phyloP scores from a whole-genome alignment of 2,797 vertebrate species.

The Onychomys torridus region DNA sequence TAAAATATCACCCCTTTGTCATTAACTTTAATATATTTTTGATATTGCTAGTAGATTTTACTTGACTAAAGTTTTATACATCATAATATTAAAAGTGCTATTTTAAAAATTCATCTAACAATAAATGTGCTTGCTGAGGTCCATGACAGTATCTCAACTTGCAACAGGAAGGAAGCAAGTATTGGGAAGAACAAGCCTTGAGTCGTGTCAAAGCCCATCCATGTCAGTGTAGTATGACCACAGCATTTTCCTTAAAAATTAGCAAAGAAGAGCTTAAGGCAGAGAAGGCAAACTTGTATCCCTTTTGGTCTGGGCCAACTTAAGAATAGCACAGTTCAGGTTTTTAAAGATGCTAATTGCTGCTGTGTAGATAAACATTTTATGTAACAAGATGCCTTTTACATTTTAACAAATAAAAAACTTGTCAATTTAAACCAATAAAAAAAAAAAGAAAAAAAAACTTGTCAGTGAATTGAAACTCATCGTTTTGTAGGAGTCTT shows the following conservation, averaged over 20 bases:
- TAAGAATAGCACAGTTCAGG: conserved; percentile 8
- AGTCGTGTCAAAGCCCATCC: neutral
- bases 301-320: conserved; percentile 24
- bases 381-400: conserved; percentile 45
- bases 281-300: conserved; percentile 5
- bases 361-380: conserved; percentile 38
- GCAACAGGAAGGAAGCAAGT: conserved; percentile 3
- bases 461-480: conserved; percentile 56
- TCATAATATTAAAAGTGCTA: conserved; percentile 9
- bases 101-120: conserved; percentile 54
- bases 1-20: conserved; percentile 42
- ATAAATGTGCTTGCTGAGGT: conserved; percentile 24
- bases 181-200: neutral
- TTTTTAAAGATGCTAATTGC: conserved; percentile 55
- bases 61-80: conserved; percentile 29
- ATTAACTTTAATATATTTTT: conserved; percentile 58
- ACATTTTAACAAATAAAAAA: conserved; percentile 34
- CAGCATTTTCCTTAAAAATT: conserved; percentile 34
- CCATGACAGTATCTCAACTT: conserved; percentile 35
- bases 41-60: conserved; percentile 52
- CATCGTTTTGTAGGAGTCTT: conserved; percentile 52
- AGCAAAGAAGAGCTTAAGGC: conserved; percentile 15
- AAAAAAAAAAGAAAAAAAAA: too few species aligned
- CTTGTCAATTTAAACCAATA: too few species aligned
- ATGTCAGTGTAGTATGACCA: neutral